Evolutionary conservation across 2,797 vertebrate species (phyloP).

Genomic region (Scomberomorus guttatus): DNA sequence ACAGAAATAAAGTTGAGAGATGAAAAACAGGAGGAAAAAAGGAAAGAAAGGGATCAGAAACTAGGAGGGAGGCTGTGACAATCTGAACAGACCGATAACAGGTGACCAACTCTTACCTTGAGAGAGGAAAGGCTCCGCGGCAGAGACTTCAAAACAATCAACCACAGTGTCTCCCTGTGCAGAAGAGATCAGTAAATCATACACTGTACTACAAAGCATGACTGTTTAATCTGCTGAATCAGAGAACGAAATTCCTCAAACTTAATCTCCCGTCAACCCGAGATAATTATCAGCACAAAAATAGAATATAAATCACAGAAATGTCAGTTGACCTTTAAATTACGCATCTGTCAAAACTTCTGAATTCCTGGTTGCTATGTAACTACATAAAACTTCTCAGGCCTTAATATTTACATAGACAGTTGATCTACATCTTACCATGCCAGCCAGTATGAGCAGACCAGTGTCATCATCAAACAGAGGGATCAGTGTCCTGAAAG

Average conservation of each 20-base stretch:
- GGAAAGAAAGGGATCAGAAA: neutral
- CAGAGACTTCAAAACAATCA: constrained; percentile 90
- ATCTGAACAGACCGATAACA: neutral
- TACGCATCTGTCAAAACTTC: neutral
- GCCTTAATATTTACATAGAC: neutral
- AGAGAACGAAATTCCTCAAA: neutral
- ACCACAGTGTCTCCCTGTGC: constrained; percentile 90
- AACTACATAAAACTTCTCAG: neutral
- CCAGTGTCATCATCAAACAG: constrained; percentile 91
- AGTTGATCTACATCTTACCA: constrained; percentile 81
- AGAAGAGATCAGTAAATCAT: constrained; percentile 15
- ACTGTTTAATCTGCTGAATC: neutral
- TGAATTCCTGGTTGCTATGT: neutral
- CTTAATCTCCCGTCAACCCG: neutral
- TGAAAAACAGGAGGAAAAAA: neutral
- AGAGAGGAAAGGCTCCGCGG: constrained; percentile 84
- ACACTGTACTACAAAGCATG: neutral
- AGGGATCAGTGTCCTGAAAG: constrained; percentile 87
- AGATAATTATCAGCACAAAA: neutral
- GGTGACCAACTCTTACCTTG: constrained; percentile 83
- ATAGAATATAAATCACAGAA: neutral
- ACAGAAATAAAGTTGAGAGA: neutral
- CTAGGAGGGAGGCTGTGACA: neutral
- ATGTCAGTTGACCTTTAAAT: neutral
- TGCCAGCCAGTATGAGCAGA: constrained; percentile 91